Percentiles rank a stretch among this genome's conserved stretches.
phyloP scores from a whole-genome alignment of 2,797 vertebrate species.

The Parotocinclus haroldoi region DNA sequence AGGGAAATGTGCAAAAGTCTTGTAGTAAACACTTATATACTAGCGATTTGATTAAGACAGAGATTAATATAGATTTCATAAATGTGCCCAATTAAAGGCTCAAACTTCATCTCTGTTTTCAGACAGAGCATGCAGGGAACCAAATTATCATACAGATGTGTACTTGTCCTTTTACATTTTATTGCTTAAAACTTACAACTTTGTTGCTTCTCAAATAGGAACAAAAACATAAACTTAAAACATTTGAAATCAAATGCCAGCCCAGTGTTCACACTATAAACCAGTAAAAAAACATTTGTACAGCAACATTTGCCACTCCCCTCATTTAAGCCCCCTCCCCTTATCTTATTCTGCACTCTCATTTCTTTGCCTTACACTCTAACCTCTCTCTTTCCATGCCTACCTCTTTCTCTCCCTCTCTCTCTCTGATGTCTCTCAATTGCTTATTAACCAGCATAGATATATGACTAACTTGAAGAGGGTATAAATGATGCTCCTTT shows the following conservation, averaged over 20 bases:
- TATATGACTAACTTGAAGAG: conserved; percentile 80
- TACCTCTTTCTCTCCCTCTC: conserved; percentile 1
- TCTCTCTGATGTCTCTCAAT: conserved; percentile 26
- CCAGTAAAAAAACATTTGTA: conserved; percentile 8
- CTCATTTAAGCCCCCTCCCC: conserved; percentile 26
- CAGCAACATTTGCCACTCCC: conserved; percentile 16
- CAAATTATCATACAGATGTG: too few relatives aligned
- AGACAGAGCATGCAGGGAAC: too few relatives aligned
- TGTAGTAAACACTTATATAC: too few relatives aligned
- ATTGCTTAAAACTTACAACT: too few relatives aligned
- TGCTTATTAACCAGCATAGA: conserved; percentile 73
- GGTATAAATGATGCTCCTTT: conserved; percentile 39
- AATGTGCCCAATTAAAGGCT: too few relatives aligned
- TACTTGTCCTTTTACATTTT: too few relatives aligned
- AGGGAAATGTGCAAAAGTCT: too few relatives aligned
- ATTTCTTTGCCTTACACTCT: conserved; percentile 6
- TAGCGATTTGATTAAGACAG: too few relatives aligned
- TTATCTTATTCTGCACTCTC: neutral
- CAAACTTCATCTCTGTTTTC: too few relatives aligned
- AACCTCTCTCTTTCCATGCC: conserved; percentile 7
- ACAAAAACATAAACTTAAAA: too few relatives aligned
- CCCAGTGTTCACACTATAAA: conserved; percentile 7
- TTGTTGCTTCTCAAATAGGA: too few relatives aligned
- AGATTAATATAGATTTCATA: too few relatives aligned
- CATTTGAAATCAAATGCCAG: neutral